Evolutionary conservation across 2,888 invertebrate genomes (phyloP).

Genomic region (Artemia sinica): DNA sequence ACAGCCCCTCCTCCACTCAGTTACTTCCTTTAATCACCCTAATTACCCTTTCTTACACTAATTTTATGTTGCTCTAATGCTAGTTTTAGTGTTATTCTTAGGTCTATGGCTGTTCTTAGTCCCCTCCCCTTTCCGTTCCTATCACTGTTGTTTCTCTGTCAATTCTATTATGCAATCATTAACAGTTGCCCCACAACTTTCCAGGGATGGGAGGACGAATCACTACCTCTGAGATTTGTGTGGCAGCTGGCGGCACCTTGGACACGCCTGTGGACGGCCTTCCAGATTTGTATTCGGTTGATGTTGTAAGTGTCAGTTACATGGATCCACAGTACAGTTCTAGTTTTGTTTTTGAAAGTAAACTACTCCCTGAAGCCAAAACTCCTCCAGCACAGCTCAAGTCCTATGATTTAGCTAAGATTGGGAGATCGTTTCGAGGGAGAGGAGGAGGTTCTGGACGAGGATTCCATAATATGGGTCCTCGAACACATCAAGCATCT

Average conservation of each 20-base stretch:
- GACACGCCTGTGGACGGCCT: conserved; percentile 52
- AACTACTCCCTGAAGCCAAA: background rate
- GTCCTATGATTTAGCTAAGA: conserved; percentile 49
- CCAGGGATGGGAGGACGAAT: conserved; percentile 65
- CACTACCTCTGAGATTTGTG: conserved; percentile 50
- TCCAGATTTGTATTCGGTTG: conserved; percentile 37
- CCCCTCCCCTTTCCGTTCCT: too few species aligned
- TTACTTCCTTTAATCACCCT: too few species aligned
- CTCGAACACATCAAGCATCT: conserved; percentile 43
- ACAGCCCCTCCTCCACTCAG: too few species aligned
- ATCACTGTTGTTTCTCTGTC: too few species aligned
- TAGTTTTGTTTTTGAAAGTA: background rate
- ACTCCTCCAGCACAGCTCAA: conserved; percentile 60
- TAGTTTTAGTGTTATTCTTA: too few species aligned
- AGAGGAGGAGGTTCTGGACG: conserved; percentile 29
- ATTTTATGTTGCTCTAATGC: too few species aligned
- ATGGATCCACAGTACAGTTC: background rate
- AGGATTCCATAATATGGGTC: conserved; percentile 47
- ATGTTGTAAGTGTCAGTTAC: conserved; percentile 29
- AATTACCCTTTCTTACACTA: too few species aligned
- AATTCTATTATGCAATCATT: conserved; percentile 29
- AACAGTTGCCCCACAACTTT: conserved; percentile 46
- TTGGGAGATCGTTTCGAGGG: conserved; percentile 49
- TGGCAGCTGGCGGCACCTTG: conserved; percentile 39
- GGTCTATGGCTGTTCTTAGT: too few species aligned